Base-by-base conservation (phyloP, 2,888 invertebrate species). In the Punctoribates punctum region DNA sequence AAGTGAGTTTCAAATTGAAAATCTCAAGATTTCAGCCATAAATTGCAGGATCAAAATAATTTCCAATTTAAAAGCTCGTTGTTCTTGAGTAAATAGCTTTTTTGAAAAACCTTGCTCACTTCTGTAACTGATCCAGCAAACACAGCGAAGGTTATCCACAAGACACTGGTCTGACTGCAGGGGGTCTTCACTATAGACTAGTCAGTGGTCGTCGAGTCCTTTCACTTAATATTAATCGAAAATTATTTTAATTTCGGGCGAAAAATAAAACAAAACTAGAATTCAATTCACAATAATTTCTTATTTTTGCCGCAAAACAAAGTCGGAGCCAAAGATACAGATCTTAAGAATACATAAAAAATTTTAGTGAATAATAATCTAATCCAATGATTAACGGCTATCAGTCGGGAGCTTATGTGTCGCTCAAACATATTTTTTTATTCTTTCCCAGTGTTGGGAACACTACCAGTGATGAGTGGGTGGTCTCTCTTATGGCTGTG, bases 391-490 rank as follows among this genome's bases (percentile, higher is more conserved):
- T 60, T 60, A 27, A 60, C 29, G 60, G 27, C 29, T 60, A 60
- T 27, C 60, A 27, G 60, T 27, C 27, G 29, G 60, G 27, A 27
- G 13, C 3, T 60, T 15, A 20, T 29, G 60, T 60, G 60, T 60
- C 60, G 27, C 13, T 9, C 11, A 23, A 23, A 42, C 4, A 42
- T 9, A 5, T 42, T 42, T 42, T 42, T 42, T 25, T 54, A 5
- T 11, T 57, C 25, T 25, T 6, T n/a, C 20, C 6, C 6, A 42
- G 13, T 57, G 13, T 27, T 27, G 15, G 27, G 27, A 60, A 29
- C 60, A 27, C 27, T 60, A 60, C 60, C 60, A 25, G 60, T 60
- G 60, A 60, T 25, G 60, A 60, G 60, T 60, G 60, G 60, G 60
- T 60, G 60, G 60, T 60, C 60, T 60, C 0, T 57, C 4, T 25